These are phyloP conservation scores for Orthochromis indermauri DNA, from an alignment of 2,113 vertebrate species.

Conservation along the genomic window DNA sequence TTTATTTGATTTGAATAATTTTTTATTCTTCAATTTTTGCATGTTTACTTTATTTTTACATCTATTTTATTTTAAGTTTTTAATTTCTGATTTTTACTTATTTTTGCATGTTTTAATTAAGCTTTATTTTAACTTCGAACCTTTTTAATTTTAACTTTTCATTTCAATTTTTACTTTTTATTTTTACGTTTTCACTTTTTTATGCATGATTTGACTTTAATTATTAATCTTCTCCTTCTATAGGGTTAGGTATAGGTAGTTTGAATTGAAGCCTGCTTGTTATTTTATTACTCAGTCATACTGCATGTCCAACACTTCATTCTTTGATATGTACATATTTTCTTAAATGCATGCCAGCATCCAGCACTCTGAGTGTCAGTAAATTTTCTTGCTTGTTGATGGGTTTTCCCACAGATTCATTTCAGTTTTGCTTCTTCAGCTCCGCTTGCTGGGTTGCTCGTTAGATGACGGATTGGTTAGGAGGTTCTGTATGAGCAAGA, in stretches of 20 bases:
- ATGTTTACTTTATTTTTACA: background rate
- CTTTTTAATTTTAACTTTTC: background rate
- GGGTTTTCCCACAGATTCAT: background rate
- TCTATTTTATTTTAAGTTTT: background rate
- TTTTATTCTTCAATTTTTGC: background rate
- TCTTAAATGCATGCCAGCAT: constrained; percentile 1
- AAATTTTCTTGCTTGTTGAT: background rate
- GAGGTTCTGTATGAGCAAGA: background rate
- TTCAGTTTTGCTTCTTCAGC: background rate
- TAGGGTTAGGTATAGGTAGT: background rate
- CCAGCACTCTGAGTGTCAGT: background rate
- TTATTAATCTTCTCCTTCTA: background rate
- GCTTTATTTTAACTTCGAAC: fast-evolving
- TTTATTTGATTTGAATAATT: background rate
- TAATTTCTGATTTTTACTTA: background rate
- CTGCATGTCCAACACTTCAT: constrained; percentile 31
- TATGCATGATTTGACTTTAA: background rate
- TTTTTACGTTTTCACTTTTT: background rate
- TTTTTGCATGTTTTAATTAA: background rate
- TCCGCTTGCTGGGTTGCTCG: background rate
- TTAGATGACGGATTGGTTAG: background rate
- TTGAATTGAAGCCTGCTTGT: constrained; percentile 6
- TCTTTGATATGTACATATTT: background rate
- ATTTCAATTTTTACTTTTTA: background rate
- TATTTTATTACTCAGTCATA: background rate